These are phyloP conservation scores for Eucidaris tribuloides DNA, from an alignment of 35 echinoderm and acorn worm species.

Conservation along the genomic window DNA sequence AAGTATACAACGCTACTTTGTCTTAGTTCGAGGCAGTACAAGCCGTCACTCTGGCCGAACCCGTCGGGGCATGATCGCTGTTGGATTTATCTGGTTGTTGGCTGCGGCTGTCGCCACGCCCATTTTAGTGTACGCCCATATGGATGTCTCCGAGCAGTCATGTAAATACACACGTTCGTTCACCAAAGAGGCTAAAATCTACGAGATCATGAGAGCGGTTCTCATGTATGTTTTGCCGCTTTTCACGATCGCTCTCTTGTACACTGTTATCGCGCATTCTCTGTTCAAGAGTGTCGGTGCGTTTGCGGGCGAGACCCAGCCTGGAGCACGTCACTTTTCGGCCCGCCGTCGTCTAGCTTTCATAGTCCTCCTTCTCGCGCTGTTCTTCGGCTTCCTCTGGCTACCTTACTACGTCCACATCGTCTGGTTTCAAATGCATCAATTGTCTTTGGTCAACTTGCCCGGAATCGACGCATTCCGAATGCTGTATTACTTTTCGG, in stretches of 20 bases:
- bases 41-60: constrained; percentile 10
- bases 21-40: constrained; percentile 26
- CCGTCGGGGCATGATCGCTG: constrained; percentile 4
- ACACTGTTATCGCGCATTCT: constrained; percentile 62
- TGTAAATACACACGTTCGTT: constrained; percentile 38
- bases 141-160: no score
- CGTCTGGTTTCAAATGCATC: constrained; percentile 58
- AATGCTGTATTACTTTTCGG: constrained; percentile 55
- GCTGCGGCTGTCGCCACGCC: constrained; percentile 36
- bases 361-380: constrained; percentile 65
- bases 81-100: constrained; percentile 37
- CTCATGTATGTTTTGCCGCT: constrained; percentile 58
- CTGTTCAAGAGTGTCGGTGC: constrained; percentile 58
- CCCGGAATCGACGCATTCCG: constrained; percentile 1
- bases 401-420: constrained; percentile 62
- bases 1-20: constrained; percentile 53
- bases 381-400: constrained; percentile 81
- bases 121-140: constrained; percentile 35
- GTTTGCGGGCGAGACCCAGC: constrained; percentile 75
- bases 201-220: constrained; percentile 33
- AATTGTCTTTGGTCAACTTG: background rate
- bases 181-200: constrained; percentile 24
- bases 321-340: constrained; percentile 71
- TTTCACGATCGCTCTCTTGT: constrained; percentile 40
- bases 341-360: constrained; percentile 78